These are phyloP conservation scores for Cynopterus brachyotis DNA, from an alignment of 2,113 vertebrate genomes.

Conservation along the genomic window DNA sequence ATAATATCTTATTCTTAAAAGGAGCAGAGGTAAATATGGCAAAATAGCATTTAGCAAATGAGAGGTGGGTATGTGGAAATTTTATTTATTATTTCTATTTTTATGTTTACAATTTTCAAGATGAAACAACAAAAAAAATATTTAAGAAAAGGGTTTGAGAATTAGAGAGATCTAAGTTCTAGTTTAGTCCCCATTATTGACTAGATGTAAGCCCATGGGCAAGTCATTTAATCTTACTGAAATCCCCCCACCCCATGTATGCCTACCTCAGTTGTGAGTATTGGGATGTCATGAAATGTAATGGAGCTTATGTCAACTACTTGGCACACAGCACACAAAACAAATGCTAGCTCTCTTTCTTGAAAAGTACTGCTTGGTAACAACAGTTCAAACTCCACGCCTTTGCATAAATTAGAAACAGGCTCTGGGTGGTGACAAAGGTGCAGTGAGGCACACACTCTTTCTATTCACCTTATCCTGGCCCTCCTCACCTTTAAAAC, in stretches of 20 bases:
- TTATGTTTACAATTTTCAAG: not conserved
- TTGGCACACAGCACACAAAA: not conserved
- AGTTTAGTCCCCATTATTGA: not conserved
- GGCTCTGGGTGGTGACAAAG: too few relatives aligned
- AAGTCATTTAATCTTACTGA: not conserved
- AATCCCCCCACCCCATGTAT: not conserved
- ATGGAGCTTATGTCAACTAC: not conserved
- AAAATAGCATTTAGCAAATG: not conserved
- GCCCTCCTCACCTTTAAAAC: not conserved
- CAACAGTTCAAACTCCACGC: not conserved
- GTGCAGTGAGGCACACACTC: accelerated
- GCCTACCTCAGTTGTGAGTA: not conserved
- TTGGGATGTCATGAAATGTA: not conserved
- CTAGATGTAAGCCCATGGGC: not conserved
- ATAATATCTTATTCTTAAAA: not conserved
- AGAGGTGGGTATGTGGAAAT: not conserved
- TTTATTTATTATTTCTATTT: not conserved
- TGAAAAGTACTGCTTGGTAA: not conserved
- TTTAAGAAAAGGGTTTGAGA: not conserved
- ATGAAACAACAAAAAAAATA: not conserved
- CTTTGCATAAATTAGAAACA: not conserved
- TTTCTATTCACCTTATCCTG: not conserved
- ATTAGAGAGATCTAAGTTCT: not conserved
- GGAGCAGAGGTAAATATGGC: not conserved
- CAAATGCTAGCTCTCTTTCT: not conserved